A percentile compares a stretch with the other conserved stretches of the same genome.
Evolutionary conservation across 2,797 vertebrate genomes (phyloP).

Genomic region (Austrolebias charrua): DNA sequence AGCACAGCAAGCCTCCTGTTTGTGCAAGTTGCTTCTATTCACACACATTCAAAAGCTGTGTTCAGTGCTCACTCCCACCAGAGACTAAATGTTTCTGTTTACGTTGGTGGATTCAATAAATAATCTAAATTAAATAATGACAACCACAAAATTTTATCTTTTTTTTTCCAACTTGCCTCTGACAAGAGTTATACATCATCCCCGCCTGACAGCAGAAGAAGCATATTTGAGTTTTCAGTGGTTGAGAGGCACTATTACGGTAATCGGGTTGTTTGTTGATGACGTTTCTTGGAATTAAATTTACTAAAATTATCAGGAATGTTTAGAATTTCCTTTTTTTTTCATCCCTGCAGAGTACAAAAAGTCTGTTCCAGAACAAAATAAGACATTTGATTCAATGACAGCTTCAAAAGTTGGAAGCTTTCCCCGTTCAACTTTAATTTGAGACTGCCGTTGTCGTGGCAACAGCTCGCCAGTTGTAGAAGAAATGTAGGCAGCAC

Average conservation of each 20-base stretch:
- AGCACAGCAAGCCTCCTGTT: constrained; percentile 56
- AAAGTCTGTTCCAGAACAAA: not conserved
- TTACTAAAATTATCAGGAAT: not conserved
- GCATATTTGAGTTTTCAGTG: not conserved
- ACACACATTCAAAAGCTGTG: constrained; percentile 25
- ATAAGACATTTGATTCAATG: constrained; percentile 24
- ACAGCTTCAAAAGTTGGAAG: constrained; percentile 7
- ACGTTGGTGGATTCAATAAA: constrained; percentile 5
- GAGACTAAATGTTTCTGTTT: constrained; percentile 17
- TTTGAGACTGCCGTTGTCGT: constrained; percentile 41
- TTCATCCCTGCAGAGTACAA: not conserved
- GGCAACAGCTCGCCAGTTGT: constrained; percentile 44
- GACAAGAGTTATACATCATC: constrained; percentile 1
- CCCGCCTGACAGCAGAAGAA: constrained; percentile 12
- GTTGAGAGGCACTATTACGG: not conserved
- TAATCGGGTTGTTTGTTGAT: not conserved
- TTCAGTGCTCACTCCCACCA: constrained; percentile 18
- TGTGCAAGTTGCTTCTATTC: constrained; percentile 28
- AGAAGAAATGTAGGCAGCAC: constrained; percentile 34
- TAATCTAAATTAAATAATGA: not conserved
- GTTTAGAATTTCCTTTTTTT: not conserved
- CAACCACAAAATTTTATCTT: constrained; percentile 1
- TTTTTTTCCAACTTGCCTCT: not conserved
- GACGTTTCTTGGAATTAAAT: constrained; percentile 1
- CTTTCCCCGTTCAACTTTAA: constrained; percentile 32